Evolutionary conservation across 2,797 vertebrate genomes (phyloP), one percentile per base, ranked within the genome.

Genomic region (Scarus forsteni): DNA sequence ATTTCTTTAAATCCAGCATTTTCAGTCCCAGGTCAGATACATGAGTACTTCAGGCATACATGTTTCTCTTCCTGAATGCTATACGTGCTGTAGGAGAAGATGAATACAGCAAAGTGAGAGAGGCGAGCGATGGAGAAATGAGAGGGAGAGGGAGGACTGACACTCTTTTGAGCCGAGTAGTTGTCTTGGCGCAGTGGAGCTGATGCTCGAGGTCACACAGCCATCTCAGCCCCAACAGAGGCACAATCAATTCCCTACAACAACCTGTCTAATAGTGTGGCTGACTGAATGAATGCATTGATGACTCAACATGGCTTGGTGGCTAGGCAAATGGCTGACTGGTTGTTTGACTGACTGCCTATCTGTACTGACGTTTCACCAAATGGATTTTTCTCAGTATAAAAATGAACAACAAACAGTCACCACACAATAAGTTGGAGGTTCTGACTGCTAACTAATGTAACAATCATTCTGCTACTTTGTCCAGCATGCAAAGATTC

Each of bases 171-270:
- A 77, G 70, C 65, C 75, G 50, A 52, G 55, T 53, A 48, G 9
- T 73, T 70, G 58, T 66, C 60, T 80, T 88, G 84, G 75, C 77
- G 77, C 88, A 87, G 70, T 83, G 62, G 35, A 78, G 78, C 65
- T 75, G 78, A 74, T 73, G 75, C 40, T 86, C 71, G 75, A 88
- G 88, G 86, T 89, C 85, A 89, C 61, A 72, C 72, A 73, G 76
- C 70, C 71, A 77, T 73, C 51, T 18, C 49, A 76, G 66, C 58
- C 58, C 71, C 70, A 72, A 74, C 19, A 75, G 77, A 80, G 52
- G 51, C 34, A 40, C 51, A 70, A 81, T 85, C 65, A 60, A 80
- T 86, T 83, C 71, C 55, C 48, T 61, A 59, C 76, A 62, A 80
- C 70, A 87, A 79, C 45, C 79, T 67, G 55, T 83, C 64, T 58